These are phyloP conservation scores for Drosophila kikkawai DNA, from an alignment of 1,140 invertebrate genomes.

Conservation along the genomic window DNA sequence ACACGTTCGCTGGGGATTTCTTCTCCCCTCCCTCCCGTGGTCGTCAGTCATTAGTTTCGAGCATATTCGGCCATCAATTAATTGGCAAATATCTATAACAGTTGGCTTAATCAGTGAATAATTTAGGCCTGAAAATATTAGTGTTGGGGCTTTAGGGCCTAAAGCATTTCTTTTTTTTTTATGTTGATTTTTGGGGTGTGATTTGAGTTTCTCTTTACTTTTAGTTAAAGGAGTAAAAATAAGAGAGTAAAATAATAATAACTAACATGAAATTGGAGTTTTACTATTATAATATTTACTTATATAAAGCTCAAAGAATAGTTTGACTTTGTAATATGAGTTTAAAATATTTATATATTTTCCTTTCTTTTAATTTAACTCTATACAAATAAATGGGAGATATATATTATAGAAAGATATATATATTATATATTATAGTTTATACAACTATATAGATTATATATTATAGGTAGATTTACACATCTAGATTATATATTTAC, in stretches of 20 bases:
- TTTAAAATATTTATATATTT: neutral
- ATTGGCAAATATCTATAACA: conserved; percentile 67
- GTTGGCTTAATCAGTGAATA: conserved; percentile 36
- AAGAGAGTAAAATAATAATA: too few relatives aligned
- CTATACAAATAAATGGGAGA: too few relatives aligned
- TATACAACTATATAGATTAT: neutral
- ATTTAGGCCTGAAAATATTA: conserved; percentile 2
- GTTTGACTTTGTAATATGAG: too few relatives aligned
- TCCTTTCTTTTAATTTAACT: neutral
- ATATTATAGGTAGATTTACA: neutral
- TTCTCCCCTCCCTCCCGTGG: neutral
- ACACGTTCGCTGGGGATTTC: conserved; percentile 62
- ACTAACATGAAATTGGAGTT: too few relatives aligned
- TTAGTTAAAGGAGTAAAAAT: neutral
- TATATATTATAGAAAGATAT: neutral
- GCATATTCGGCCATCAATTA: conserved; percentile 56
- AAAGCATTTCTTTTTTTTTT: neutral
- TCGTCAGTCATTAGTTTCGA: conserved; percentile 19
- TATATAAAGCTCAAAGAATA: too few relatives aligned
- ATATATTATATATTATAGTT: neutral
- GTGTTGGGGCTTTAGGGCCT: too few relatives aligned
- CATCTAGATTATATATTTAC: neutral
- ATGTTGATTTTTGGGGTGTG: neutral
- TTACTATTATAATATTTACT: too few relatives aligned
- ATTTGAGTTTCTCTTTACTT: neutral